Evolutionary conservation across 2,797 vertebrate species (phyloP).

Genomic region (Rallus crepitans): DNA sequence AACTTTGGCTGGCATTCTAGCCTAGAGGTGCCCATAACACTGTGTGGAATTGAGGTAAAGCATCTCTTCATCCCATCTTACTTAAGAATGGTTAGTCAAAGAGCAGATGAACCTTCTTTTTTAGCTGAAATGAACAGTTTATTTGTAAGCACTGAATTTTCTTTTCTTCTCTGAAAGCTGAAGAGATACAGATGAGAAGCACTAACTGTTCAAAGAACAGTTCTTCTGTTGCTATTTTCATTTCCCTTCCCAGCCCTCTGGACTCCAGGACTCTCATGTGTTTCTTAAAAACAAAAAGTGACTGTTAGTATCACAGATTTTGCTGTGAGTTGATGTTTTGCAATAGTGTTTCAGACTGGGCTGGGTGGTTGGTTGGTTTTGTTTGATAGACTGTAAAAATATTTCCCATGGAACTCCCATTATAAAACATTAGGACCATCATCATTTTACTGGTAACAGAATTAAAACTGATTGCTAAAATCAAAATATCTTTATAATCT

Average conservation of each 20-base stretch:
- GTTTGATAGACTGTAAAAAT: neutral
- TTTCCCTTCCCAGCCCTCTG: neutral
- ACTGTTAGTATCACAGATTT: neutral
- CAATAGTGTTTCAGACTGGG: neutral
- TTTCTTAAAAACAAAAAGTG: neutral
- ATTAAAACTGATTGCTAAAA: neutral
- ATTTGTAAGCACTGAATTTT: neutral
- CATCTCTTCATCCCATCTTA: neutral
- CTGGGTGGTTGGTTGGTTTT: neutral
- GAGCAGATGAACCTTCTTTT: neutral
- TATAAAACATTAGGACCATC: neutral
- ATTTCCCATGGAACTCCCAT: neutral
- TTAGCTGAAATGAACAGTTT: neutral
- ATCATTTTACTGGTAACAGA: neutral
- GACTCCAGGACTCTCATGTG: neutral
- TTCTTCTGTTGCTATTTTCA: neutral
- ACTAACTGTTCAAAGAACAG: fast-evolving
- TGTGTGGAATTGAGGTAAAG: neutral
- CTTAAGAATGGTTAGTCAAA: neutral
- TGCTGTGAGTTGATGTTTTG: neutral
- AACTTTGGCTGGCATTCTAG: neutral
- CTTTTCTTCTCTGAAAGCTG: neutral
- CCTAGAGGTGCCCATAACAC: neutral
- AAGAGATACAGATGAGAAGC: neutral
- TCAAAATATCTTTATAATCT: neutral